These are phyloP conservation scores for Drosophila aldrichi DNA, from an alignment of 2,888 invertebrate species.

Conservation along the genomic window DNA sequence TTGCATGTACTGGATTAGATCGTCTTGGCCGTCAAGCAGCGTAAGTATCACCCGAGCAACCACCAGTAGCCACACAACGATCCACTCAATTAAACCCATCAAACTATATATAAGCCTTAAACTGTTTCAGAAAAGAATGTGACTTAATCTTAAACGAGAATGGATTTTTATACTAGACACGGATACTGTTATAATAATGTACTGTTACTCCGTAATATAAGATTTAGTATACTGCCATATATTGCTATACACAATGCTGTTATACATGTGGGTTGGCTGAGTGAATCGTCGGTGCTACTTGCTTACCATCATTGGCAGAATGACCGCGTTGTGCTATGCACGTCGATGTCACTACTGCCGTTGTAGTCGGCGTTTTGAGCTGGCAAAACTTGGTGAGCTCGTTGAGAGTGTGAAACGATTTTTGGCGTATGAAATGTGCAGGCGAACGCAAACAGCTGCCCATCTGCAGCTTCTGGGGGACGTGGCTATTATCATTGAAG, in stretches of 20 bases:
- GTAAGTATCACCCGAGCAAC: slow-evolving; percentile 10
- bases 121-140: no score
- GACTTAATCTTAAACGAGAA: no score
- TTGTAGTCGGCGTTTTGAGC: slow-evolving; percentile 49
- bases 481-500: slow-evolving; percentile 29
- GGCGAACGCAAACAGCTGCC: slow-evolving; percentile 84
- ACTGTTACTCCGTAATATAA: no score
- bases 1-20: slow-evolving; percentile 50
- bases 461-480: slow-evolving; percentile 71
- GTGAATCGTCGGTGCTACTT: slow-evolving; percentile 21
- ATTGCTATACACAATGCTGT: no score
- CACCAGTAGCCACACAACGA: slow-evolving; percentile 9
- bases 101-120: neutral
- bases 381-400: slow-evolving; percentile 83
- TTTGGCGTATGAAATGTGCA: slow-evolving; percentile 83
- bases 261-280: slow-evolving; percentile 38
- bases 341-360: slow-evolving; percentile 13
- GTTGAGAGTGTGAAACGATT: slow-evolving; percentile 84
- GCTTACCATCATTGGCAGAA: slow-evolving; percentile 80
- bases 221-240: no score
- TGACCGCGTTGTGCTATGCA: slow-evolving; percentile 34
- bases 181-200: no score
- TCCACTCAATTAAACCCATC: neutral
- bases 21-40: slow-evolving; percentile 27
- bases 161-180: no score